Base-by-base conservation (phyloP, 2,888 invertebrate genomes). In the Pandemis corylana region DNA sequence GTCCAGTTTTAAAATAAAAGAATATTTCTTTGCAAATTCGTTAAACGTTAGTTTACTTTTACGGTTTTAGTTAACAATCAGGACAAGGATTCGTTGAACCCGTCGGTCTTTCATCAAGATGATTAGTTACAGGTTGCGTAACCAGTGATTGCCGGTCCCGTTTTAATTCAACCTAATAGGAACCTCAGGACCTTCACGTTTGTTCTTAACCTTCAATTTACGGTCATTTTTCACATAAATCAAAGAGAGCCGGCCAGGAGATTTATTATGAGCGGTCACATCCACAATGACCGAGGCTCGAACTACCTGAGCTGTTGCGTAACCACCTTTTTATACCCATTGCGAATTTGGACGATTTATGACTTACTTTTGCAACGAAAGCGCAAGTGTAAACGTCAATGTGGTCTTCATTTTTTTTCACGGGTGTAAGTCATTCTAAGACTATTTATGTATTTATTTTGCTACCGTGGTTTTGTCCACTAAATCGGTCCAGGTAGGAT, bases 211-310 rank as follows among this genome's bases (percentile, higher is more conserved):
- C 94, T 92, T 86, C 90, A 94, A 94, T 94, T 94, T 94, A 93
- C 91, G 92, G 85, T 93, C 91, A 94, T 94, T 94, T 94, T 93
- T 93, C 93, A 94, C 91, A 94, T 94, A 94, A 94, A 94, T 94
- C 94, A 94, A 94, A 93, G 92, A 84, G 83, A 83, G 83, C 90
- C 93, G 92, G 87, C 90, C 82, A 79, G 78, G 88, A 92, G 94
- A 94, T 94, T 94, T 93, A 94, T 94, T 85, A 87, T 86, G 83
- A 85, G 83, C 83, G 90, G 88, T 88, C 88, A 89, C 80, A 81
- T 81, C 80, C 84, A 84, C 84, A 78, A 82, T 84, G 82, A 80
- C 80, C 80, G 88, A 80, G 79, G 80, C 78, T 78, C 68, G 71
- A 80, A 80, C 81, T 85, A 86, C 85, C 85, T 87, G 84, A 75